These are phyloP conservation scores for Micrasema minimum DNA, from an alignment of 1,140 invertebrate species.

Conservation along the genomic window DNA sequence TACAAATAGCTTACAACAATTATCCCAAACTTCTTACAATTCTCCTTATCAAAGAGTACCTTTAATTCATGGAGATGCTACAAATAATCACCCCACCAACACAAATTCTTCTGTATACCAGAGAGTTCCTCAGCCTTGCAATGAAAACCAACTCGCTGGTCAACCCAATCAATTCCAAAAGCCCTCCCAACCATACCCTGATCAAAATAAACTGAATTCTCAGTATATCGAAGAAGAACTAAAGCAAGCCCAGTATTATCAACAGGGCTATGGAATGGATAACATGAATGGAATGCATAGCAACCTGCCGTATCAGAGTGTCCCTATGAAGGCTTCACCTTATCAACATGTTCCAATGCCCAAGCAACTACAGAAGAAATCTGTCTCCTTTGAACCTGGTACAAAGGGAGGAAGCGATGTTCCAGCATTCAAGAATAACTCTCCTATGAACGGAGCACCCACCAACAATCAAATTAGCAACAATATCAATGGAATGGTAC, in stretches of 20 bases:
- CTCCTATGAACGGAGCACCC: conserved; percentile 25
- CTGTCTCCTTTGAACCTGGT: conserved; percentile 74
- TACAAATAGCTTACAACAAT: conserved; percentile 34
- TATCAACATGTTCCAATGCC: conserved; percentile 68
- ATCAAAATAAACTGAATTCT: conserved; percentile 46
- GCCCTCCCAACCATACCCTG: conserved; percentile 33
- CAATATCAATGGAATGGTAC: conserved; percentile 47
- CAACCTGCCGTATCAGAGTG: conserved; percentile 53
- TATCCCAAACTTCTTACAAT: conserved; percentile 55
- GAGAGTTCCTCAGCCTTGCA: conserved; percentile 46
- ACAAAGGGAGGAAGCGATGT: conserved; percentile 71
- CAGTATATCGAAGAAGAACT: conserved; percentile 52
- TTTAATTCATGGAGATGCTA: conserved; percentile 45
- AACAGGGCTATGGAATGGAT: conserved; percentile 43
- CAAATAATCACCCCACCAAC: conserved; percentile 31
- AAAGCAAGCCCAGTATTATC: conserved; percentile 45
- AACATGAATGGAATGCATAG: conserved; percentile 29
- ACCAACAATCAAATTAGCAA: conserved; percentile 48
- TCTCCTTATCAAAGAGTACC: conserved; percentile 57
- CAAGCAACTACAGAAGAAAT: conserved; percentile 71
- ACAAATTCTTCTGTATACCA: conserved; percentile 40
- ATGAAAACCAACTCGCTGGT: conserved; percentile 16
- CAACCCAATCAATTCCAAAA: conserved; percentile 46
- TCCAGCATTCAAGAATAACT: conserved; percentile 60
- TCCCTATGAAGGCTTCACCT: conserved; percentile 53